phyloP scores from a whole-genome alignment of 2,888 invertebrate species.

The Smittia aterrima region DNA sequence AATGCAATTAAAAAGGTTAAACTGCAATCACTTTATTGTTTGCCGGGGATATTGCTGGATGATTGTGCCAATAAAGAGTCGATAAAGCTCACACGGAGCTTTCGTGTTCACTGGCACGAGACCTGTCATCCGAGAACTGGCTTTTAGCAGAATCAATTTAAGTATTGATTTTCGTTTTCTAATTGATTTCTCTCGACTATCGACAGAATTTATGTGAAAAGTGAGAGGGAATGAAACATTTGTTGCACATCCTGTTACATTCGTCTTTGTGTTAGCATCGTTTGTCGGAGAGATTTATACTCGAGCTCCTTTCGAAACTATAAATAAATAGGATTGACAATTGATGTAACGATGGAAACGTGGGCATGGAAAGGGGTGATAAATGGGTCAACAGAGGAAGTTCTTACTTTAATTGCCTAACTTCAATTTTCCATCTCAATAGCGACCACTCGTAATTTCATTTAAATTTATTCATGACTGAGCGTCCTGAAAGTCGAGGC shows the following conservation, averaged over 20 bases:
- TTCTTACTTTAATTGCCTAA: background rate
- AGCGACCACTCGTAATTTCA: background rate
- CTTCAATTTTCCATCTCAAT: slow-evolving; percentile 12
- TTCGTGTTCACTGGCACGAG: no score
- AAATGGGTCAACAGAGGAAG: slow-evolving; percentile 2
- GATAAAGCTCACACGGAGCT: no score
- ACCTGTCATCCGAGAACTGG: no score
- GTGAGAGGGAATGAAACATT: background rate
- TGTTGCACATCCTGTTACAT: background rate
- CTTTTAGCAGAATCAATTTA: background rate
- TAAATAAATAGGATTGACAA: no score
- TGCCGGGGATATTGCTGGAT: background rate
- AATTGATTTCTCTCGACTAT: slow-evolving; percentile 13
- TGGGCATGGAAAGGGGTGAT: background rate
- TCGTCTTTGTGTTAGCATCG: no score
- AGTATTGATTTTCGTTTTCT: slow-evolving; percentile 15
- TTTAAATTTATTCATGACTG: slow-evolving; percentile 23
- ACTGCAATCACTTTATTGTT: slow-evolving; percentile 29
- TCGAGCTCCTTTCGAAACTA: no score
- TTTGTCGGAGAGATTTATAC: no score
- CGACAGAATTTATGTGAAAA: background rate
- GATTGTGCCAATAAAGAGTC: background rate
- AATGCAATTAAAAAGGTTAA: slow-evolving; percentile 31
- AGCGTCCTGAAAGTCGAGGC: background rate
- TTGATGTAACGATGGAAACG: background rate